Conservation (phyloP, 2,797 vertebrate genomes). For the Pipistrellus pygmaeus region DNA sequence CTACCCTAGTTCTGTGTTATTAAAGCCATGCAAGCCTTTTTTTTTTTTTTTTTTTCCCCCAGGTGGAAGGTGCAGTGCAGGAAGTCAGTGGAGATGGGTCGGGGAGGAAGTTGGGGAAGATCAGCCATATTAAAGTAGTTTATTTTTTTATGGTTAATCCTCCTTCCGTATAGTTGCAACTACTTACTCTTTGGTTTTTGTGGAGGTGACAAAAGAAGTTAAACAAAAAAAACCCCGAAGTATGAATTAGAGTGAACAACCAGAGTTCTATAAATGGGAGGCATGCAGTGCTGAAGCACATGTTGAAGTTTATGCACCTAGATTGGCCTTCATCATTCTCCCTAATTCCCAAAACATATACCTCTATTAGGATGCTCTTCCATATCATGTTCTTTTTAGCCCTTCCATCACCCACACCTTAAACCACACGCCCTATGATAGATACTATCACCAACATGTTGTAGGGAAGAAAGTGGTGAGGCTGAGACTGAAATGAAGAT, state of each 20-base stretch:
- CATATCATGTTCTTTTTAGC: background rate
- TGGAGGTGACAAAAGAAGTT: background rate
- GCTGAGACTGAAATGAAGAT: background rate
- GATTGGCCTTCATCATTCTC: background rate
- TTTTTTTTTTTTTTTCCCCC: background rate
- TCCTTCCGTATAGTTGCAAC: background rate
- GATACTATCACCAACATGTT: background rate
- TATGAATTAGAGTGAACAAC: background rate
- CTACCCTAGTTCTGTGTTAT: background rate
- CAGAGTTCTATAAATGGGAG: background rate
- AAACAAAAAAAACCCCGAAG: constrained; percentile 13
- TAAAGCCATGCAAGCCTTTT: background rate
- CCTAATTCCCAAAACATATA: background rate
- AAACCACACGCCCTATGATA: background rate
- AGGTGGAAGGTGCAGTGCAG: background rate
- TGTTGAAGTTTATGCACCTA: background rate
- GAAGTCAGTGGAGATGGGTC: background rate
- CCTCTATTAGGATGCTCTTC: background rate
- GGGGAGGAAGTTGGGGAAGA: background rate
- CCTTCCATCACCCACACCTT: background rate
- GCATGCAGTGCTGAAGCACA: background rate
- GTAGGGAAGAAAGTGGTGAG: background rate
- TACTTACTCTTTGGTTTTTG: background rate
- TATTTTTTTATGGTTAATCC: background rate
- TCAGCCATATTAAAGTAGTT: background rate